Conservation (phyloP, 2,888 invertebrate genomes). For the Sceliomorpha sp. region DNA sequence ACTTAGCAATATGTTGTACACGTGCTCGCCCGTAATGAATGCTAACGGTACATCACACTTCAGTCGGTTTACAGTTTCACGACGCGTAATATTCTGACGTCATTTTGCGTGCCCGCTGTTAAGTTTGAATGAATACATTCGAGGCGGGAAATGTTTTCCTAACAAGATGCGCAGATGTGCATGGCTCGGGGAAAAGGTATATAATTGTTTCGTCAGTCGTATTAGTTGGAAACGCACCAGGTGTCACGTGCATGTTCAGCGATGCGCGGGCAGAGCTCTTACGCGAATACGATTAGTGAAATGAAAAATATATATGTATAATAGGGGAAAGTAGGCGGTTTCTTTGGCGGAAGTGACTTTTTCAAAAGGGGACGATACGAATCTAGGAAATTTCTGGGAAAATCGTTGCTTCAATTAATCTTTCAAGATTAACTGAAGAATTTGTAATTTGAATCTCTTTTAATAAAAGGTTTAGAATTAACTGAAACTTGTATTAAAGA, state of each 20-base stretch:
- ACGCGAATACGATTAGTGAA: slow-evolving; percentile 16
- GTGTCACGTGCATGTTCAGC: slow-evolving; percentile 3
- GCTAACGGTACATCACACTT: not conserved
- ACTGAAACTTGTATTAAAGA: too few relatives aligned
- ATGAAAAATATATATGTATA: slow-evolving; percentile 20
- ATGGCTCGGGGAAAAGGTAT: slow-evolving; percentile 10
- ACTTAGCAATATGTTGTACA: not conserved
- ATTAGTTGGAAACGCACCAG: slow-evolving; percentile 25
- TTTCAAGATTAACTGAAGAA: too few relatives aligned
- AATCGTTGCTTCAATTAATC: too few relatives aligned
- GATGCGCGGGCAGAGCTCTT: not conserved
- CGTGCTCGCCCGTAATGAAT: slow-evolving; percentile 1
- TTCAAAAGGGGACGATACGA: too few relatives aligned
- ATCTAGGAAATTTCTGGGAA: too few relatives aligned
- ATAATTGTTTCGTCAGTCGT: slow-evolving; percentile 20
- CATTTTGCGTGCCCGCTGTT: not conserved
- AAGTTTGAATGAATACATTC: not conserved
- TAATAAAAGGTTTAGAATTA: too few relatives aligned
- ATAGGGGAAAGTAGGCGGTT: not conserved
- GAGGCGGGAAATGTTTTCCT: slow-evolving; percentile 3
- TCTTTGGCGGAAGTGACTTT: too few relatives aligned
- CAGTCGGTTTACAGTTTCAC: not conserved
- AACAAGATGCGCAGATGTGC: slow-evolving; percentile 3
- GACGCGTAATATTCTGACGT: slow-evolving; percentile 3
- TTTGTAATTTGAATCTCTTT: too few relatives aligned